Percentiles rank a stretch among this genome's conserved stretches.
phyloP scores from a whole-genome alignment of 2,888 invertebrate species.

The Cerceris rybyensis region DNA sequence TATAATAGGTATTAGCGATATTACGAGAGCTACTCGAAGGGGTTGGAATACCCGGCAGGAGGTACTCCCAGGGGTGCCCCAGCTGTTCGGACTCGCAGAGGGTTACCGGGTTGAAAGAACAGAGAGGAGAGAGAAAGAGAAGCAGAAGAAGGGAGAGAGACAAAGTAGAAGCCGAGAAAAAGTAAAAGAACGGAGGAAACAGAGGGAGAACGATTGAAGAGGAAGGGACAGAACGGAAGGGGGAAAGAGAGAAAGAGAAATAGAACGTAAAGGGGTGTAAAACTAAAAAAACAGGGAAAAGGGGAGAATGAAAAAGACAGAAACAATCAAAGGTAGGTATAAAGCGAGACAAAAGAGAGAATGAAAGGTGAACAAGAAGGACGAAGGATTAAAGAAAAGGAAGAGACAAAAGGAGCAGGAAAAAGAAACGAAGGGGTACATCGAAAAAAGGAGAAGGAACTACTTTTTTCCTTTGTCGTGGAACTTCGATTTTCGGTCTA shows the following conservation, averaged over 20 bases:
- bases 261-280: background rate
- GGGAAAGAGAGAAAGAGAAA: background rate
- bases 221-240: background rate
- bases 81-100: conserved; percentile 55
- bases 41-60: conserved; percentile 49
- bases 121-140: conserved; percentile 1
- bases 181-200: background rate
- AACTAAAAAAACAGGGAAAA: background rate
- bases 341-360: background rate
- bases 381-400: background rate
- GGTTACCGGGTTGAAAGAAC: conserved; percentile 33
- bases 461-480: conserved; percentile 16
- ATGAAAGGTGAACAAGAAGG: background rate
- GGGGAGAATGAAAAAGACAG: background rate
- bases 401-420: background rate
- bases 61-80: conserved; percentile 41
- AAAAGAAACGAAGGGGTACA: background rate
- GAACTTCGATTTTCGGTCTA: conserved; percentile 46
- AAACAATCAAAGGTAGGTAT: conserved; percentile 1
- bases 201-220: background rate
- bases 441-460: background rate
- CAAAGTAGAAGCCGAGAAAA: conserved; percentile 1
- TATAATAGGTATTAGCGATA: conserved; percentile 68
- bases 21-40: conserved; percentile 60
- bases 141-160: background rate